Percentiles rank a stretch among this genome's conserved stretches.
Evolutionary conservation across 2,888 invertebrate genomes (phyloP).

Genomic region (Trachelus stipa): DNA sequence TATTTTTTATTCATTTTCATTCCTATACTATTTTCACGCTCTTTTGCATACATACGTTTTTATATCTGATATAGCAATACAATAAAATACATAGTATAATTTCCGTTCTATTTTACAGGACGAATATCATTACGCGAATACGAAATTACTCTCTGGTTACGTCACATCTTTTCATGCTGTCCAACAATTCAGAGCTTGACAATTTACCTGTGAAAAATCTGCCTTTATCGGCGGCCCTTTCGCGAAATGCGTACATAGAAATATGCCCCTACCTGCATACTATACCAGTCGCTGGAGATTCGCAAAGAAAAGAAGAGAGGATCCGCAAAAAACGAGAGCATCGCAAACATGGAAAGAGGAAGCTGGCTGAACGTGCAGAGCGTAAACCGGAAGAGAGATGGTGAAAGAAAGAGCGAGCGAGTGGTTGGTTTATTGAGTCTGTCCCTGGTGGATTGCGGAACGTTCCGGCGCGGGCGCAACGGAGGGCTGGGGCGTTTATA

Average conservation of each 20-base stretch:
- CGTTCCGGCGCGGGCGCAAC: slow-evolving; percentile 42
- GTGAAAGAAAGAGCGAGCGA: slow-evolving; percentile 47
- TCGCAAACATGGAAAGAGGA: slow-evolving; percentile 2
- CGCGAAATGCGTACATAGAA: slow-evolving; percentile 10
- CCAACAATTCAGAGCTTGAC: background rate
- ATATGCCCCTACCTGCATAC: background rate
- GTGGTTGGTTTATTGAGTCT: slow-evolving; percentile 63
- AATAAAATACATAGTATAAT: background rate
- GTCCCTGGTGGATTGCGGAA: slow-evolving; percentile 55
- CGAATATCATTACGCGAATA: background rate
- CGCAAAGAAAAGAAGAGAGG: background rate
- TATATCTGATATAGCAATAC: background rate
- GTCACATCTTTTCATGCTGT: background rate
- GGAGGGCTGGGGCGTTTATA: slow-evolving; percentile 60
- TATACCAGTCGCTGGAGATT: background rate
- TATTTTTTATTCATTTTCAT: background rate
- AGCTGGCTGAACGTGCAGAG: background rate
- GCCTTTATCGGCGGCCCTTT: slow-evolving; percentile 25
- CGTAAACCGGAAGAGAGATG: slow-evolving; percentile 20
- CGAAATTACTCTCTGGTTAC: background rate
- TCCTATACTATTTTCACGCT: background rate
- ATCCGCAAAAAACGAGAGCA: background rate
- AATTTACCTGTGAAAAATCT: background rate
- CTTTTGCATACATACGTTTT: background rate
- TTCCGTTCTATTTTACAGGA: background rate